These are phyloP conservation scores for Luperina nickerlii DNA, from an alignment of 2,888 invertebrate species.

Conservation along the genomic window DNA sequence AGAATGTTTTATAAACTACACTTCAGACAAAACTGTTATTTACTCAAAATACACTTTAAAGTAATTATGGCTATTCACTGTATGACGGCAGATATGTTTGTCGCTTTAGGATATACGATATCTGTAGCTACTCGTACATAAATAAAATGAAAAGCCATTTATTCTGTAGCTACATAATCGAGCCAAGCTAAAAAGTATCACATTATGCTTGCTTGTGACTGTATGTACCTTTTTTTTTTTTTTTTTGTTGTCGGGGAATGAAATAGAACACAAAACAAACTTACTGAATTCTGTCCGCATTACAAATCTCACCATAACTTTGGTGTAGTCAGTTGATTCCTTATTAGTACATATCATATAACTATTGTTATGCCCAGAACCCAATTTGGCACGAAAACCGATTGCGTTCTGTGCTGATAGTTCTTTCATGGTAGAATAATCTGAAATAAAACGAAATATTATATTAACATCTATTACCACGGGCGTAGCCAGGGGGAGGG, in stretches of 20 bases:
- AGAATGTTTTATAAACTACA: too few species aligned
- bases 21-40: too few species aligned
- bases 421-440: neutral
- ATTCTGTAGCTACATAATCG: too few species aligned
- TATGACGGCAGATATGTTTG: neutral
- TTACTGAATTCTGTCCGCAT: constrained; percentile 17
- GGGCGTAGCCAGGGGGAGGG: too few species aligned
- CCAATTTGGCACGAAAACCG: constrained; percentile 8
- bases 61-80: too few species aligned
- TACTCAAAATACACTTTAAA: too few species aligned
- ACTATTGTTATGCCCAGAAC: constrained; percentile 17
- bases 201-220: neutral
- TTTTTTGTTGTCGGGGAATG: too few species aligned
- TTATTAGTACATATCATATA: constrained; percentile 16
- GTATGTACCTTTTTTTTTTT: too few species aligned
- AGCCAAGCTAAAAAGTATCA: too few species aligned
- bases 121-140: too few species aligned
- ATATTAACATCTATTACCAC: too few species aligned
- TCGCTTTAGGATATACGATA: neutral
- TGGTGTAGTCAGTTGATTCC: constrained; percentile 1
- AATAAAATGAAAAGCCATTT: too few species aligned
- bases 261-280: constrained; percentile 16
- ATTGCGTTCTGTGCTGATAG: neutral
- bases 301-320: constrained; percentile 22
- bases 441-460: constrained; percentile 28